Conservation (phyloP, 2,113 vertebrate species). For the Apteryx mantelli region DNA sequence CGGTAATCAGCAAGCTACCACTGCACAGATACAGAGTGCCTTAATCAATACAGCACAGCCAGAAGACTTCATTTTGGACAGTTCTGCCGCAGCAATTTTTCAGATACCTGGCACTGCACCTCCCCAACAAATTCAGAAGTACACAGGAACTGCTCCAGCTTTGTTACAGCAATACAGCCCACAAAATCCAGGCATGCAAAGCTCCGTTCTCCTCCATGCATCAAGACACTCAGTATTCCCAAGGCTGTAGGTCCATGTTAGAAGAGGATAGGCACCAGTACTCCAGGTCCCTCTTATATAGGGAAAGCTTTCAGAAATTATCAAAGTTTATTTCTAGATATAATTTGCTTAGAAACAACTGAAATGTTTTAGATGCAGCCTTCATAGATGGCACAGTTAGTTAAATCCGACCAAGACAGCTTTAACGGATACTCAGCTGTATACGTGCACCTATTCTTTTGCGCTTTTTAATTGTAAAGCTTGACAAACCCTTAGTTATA, state of each 20-base stretch:
- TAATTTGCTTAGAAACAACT: neutral
- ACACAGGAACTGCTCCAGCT: neutral
- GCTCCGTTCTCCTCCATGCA: neutral
- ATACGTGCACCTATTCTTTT: neutral
- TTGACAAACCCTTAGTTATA: neutral
- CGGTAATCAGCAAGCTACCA: neutral
- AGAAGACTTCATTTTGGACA: neutral
- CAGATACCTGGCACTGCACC: neutral
- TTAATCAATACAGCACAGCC: neutral
- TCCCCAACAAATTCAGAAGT: neutral
- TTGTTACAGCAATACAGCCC: neutral
- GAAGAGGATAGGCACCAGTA: neutral
- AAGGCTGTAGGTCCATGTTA: neutral
- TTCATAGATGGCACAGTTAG: accelerated
- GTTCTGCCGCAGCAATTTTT: neutral
- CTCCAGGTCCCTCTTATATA: neutral
- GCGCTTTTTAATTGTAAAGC: neutral
- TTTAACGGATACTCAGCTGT: neutral
- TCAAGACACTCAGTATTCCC: neutral
- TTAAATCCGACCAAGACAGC: neutral
- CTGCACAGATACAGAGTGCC: neutral
- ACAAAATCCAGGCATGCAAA: neutral
- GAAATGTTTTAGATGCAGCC: neutral
- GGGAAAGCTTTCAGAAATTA: neutral
- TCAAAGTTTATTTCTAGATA: neutral